Base-by-base conservation (phyloP, 2,888 invertebrate species). In the Oscheius sp. region DNA sequence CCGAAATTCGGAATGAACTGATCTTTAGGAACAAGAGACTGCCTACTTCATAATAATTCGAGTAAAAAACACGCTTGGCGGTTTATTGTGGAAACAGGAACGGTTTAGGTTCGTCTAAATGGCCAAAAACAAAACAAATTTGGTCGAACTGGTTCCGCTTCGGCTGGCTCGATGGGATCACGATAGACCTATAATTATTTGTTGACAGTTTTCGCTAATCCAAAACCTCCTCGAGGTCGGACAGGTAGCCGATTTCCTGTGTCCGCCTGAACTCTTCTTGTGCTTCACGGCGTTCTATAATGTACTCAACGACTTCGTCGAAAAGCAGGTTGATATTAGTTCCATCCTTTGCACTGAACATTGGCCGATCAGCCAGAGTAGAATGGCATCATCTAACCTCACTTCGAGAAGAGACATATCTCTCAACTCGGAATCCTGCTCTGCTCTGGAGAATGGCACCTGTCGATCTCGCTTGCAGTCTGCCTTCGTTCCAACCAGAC, bases 71-170 rank as follows among this genome's bases (percentile, higher is more conserved):
- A 18, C 49, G 49, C 25, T 55, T 18, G 13, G 55, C 55, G 13
- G 2, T 55, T 55, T 55, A 55, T 55, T 55, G 13, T 25, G 55
- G 49, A 49, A 49, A 49, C 49, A 49, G 18, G 5, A 49, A n/a
- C 3, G 3, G 3, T 49, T 18, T 49, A 55, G 13, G 23, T 55
- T 13, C 61, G 41, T 7, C 61, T 18, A 45, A 66, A 66, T 27
- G 66, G 66, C 66, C 66, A 66, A 66, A 66, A 52, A 52, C 66
- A 66, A 18, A 66, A 66, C 25, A 66, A 29, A 52, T 52, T 66
- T 52, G 66, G 49, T 13, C 45, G 45, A 18, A 29, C 52, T 49
- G 66, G 52, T 27, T 52, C 52, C 9, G 27, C 29, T 16, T 35
- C 66, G 7, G 35, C n/a, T 18, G 52, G 66, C 27, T 66, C 27